Conservation (phyloP, 64 coral and sea anemone species). For the Montipora capricornis region DNA sequence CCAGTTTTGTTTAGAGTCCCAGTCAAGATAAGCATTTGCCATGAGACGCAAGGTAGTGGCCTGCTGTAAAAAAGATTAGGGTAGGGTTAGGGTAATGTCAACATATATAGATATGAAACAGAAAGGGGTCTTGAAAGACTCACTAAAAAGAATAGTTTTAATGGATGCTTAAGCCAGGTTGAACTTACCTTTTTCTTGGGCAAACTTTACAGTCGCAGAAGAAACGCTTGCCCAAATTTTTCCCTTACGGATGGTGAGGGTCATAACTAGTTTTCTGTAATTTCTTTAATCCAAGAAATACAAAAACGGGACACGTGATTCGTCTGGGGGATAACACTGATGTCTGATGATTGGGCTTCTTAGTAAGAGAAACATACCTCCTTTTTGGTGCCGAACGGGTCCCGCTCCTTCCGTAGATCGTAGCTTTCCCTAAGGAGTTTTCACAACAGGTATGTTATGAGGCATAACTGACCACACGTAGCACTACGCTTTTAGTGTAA, state of each 20-base stretch:
- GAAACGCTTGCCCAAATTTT: background rate
- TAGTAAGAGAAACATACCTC: constrained; percentile 38
- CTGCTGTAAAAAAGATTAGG: constrained; percentile 4
- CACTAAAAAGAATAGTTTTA: too few species aligned
- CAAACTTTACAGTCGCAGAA: background rate
- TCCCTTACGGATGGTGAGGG: too few species aligned
- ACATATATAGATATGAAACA: too few species aligned
- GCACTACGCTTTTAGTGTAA: too few species aligned
- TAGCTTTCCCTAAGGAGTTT: constrained; percentile 83
- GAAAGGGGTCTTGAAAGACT: too few species aligned
- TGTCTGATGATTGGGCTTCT: background rate
- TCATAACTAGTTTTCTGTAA: too few species aligned
- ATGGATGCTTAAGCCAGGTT: too few species aligned
- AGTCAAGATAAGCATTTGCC: constrained; percentile 96
- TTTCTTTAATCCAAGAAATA: too few species aligned
- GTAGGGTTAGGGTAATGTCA: too few species aligned
- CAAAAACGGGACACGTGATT: too few species aligned
- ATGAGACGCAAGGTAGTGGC: constrained; percentile 87
- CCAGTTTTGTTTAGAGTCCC: constrained; percentile 84
- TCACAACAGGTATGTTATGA: background rate
- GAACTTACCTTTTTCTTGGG: background rate
- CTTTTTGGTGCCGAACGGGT: constrained; percentile 74
- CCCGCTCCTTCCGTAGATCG: constrained; percentile 87
- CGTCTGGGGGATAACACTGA: too few species aligned
- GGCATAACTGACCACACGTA: too few species aligned